Percentiles rank a stretch among this genome's conserved stretches.
phyloP scores from a whole-genome alignment of 2,797 vertebrate genomes.

The Lepilemur ruficaudatus region DNA sequence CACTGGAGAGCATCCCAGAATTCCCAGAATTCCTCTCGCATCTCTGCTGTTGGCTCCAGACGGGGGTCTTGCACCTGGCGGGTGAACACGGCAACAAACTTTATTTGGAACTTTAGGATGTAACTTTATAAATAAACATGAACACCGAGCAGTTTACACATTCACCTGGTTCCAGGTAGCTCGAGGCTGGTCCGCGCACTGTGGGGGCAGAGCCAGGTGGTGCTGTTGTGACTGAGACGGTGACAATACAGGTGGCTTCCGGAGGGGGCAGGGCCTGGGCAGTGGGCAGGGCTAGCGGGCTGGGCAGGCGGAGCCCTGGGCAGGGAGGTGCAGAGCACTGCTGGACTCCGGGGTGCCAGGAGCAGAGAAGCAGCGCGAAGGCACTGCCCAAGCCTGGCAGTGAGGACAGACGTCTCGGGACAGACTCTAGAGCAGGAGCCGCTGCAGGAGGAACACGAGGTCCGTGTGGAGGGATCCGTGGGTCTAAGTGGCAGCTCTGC shows the following conservation, averaged over 20 bases:
- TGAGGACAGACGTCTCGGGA: accelerated
- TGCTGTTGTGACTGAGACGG: not conserved
- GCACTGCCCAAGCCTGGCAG: not conserved
- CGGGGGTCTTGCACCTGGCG: accelerated
- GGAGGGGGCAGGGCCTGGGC: not conserved
- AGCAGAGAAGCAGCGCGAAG: not conserved
- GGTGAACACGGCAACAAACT: accelerated
- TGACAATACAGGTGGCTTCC: not conserved
- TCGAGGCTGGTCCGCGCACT: accelerated
- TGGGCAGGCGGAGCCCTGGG: not conserved
- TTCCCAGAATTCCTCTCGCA: accelerated
- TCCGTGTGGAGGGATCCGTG: accelerated
- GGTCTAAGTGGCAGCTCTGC: not conserved
- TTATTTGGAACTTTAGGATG: not conserved
- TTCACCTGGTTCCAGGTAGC: not conserved
- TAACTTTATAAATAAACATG: constrained; percentile 48
- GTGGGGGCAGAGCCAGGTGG: too few species aligned
- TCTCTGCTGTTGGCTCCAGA: accelerated
- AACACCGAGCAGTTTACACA: accelerated
- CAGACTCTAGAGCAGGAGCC: not conserved
- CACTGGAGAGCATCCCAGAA: not conserved
- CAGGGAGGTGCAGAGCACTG: not conserved
- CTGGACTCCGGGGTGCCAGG: not conserved
- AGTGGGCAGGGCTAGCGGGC: too few species aligned
- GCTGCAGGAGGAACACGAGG: not conserved